These are phyloP conservation scores for western clawed frog (Xenopus tropicalis) DNA, from an alignment of 2,113 vertebrate species.

Conservation along the genomic window DNA sequence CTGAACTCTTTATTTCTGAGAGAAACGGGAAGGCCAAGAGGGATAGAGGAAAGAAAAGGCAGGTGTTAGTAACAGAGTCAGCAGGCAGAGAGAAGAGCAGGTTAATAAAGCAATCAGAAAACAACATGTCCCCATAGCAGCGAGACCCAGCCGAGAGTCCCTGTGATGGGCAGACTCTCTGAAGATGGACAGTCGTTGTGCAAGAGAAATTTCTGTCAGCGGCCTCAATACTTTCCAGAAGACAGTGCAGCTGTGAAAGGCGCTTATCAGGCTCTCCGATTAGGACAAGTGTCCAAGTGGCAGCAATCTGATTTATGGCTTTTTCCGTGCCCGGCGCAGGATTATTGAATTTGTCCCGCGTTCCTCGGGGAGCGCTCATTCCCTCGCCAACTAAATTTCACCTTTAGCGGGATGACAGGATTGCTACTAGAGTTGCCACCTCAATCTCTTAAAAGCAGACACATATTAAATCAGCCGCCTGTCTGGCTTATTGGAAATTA, in stretches of 20 bases:
- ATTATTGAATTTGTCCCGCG: neutral
- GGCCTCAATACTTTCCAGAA: no score
- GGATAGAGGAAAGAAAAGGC: conserved; percentile 63
- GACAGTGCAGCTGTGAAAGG: neutral
- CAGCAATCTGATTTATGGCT: conserved; percentile 7
- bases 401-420: neutral
- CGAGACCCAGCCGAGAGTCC: neutral
- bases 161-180: no score
- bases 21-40: conserved; percentile 75
- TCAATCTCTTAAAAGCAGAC: no score
- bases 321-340: neutral
- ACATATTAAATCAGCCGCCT: no score
- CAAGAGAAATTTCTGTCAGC: no score
- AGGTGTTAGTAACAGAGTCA: conserved; percentile 69
- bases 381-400: neutral
- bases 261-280: neutral
- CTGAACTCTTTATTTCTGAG: conserved; percentile 99
- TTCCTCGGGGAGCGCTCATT: neutral
- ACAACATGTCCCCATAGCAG: neutral
- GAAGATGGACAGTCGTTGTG: neutral
- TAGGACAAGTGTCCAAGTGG: neutral
- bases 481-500: no score
- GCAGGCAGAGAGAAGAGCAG: conserved; percentile 48
- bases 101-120: neutral
- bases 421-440: neutral